Base-by-base conservation (phyloP, 2,113 vertebrate species). In the Lamprologus tigripictilis region DNA sequence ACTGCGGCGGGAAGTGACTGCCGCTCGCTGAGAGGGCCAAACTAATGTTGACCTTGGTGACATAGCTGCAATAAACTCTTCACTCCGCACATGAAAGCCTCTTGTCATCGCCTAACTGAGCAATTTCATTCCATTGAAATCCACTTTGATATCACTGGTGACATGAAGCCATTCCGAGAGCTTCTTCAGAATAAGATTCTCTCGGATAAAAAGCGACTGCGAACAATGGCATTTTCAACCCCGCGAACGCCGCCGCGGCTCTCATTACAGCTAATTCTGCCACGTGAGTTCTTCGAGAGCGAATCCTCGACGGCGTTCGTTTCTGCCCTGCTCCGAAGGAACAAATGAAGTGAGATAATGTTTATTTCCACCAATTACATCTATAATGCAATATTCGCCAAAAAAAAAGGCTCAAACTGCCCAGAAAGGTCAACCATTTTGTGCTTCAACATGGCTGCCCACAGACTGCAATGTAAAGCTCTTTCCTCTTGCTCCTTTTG, bases 381-480 rank as follows among this genome's bases (percentile, higher is more conserved):
- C 26, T 58, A 23, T 7, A 10, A 80, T 86, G 76, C 42, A 55
- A 87, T 73, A 76, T 79, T 82, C 66, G 45, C 57, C 49, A 12
- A 85, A 73, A 73, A 73, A 90, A 73, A 89, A 94, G 80, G 90
- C 89, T 91, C 84, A 57, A 93, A 81, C 82, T 54, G 79, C 89
- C 79, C 26, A 8, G 84, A 95, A 93, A 94, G 94, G 94, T 95
- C 93, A 92, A 93, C 94, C 95, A 95, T 94, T 96, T 95, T 96
- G 95, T 95, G 93, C 89, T 90, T 87, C 93, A 95, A 95, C 95
- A 95, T 95, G 95, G 95, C 94, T 92, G 92, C 94, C 87, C 86
- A 92, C 95, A 95, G 90, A 92, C 91, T 94, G 68, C 85, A 83
- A 94, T 55, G 88, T 94, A 96, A 92, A 92, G 91, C 90, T 86